Evolutionary conservation across 2,888 invertebrate species (phyloP).

Genomic region (Deilephila elpenor): DNA sequence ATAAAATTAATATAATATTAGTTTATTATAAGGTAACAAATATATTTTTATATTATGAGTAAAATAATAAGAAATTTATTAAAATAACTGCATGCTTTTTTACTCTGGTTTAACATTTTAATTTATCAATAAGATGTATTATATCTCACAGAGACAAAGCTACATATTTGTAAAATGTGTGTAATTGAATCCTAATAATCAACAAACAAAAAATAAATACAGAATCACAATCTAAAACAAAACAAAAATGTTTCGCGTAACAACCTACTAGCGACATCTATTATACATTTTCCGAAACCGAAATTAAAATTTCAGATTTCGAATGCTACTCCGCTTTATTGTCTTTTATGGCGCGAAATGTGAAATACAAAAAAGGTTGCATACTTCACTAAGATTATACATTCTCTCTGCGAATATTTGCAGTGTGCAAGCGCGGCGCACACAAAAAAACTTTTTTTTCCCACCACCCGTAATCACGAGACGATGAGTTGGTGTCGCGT

Average conservation of each 20-base stretch:
- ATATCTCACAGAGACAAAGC: not conserved
- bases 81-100: not conserved
- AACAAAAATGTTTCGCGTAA: not conserved
- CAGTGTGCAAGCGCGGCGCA: constrained; percentile 58
- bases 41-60: too few relatives aligned
- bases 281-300: constrained; percentile 21
- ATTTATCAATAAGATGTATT: too few relatives aligned
- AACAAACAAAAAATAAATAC: not conserved
- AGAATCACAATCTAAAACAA: not conserved
- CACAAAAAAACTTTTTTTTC: constrained; percentile 63
- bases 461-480: constrained; percentile 59
- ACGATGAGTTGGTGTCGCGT: constrained; percentile 56
- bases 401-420: constrained; percentile 52
- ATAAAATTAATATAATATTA: too few relatives aligned
- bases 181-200: not conserved
- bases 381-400: constrained; percentile 23
- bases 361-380: constrained; percentile 15
- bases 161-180: not conserved
- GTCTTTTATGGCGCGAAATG: constrained; percentile 16
- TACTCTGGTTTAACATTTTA: not conserved
- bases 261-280: constrained; percentile 21
- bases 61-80: not conserved
- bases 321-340: not conserved
- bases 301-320: constrained; percentile 13
- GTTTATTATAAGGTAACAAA: too few relatives aligned